Conservation (phyloP, 2,888 invertebrate species). For the Meandrusa payeni region DNA sequence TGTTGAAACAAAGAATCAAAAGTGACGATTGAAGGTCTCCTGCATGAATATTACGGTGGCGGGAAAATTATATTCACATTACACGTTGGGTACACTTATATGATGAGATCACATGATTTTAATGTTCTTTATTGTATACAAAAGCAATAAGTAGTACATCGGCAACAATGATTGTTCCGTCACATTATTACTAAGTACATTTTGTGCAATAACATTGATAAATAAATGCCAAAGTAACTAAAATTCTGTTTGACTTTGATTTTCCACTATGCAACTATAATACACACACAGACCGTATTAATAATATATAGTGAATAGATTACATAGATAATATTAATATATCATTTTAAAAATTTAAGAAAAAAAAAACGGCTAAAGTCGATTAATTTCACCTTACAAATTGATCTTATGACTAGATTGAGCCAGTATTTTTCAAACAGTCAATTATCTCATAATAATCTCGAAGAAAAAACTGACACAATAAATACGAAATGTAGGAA, state of each 20-base stretch:
- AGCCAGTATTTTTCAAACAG: slow-evolving; percentile 70
- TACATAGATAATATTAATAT: slow-evolving; percentile 54
- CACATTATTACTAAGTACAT: slow-evolving; percentile 70
- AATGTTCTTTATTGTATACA: slow-evolving; percentile 51
- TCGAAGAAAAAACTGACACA: slow-evolving; percentile 68
- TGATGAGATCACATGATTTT: slow-evolving; percentile 71
- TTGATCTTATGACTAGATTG: slow-evolving; percentile 81
- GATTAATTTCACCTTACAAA: slow-evolving; percentile 69
- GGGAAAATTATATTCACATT: slow-evolving; percentile 39
- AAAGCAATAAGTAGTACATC: slow-evolving; percentile 37
- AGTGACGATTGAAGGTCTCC: slow-evolving; percentile 40
- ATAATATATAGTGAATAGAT: slow-evolving; percentile 47
- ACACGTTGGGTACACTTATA: slow-evolving; percentile 56
- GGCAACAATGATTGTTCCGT: slow-evolving; percentile 48
- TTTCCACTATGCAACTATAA: slow-evolving; percentile 47
- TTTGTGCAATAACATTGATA: slow-evolving; percentile 72
- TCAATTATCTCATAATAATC: slow-evolving; percentile 53
- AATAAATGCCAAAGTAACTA: slow-evolving; percentile 66
- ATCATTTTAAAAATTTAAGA: slow-evolving; percentile 62
- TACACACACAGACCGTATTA: slow-evolving; percentile 47
- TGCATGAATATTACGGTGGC: slow-evolving; percentile 48
- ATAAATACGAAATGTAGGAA: slow-evolving; percentile 75
- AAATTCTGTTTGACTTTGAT: slow-evolving; percentile 55
- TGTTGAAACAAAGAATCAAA: slow-evolving; percentile 59
- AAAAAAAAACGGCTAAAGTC: slow-evolving; percentile 58